Percentiles rank a stretch among this genome's conserved stretches.
phyloP scores from a whole-genome alignment of 2,888 invertebrate genomes.

The Alsophila aescularia region DNA sequence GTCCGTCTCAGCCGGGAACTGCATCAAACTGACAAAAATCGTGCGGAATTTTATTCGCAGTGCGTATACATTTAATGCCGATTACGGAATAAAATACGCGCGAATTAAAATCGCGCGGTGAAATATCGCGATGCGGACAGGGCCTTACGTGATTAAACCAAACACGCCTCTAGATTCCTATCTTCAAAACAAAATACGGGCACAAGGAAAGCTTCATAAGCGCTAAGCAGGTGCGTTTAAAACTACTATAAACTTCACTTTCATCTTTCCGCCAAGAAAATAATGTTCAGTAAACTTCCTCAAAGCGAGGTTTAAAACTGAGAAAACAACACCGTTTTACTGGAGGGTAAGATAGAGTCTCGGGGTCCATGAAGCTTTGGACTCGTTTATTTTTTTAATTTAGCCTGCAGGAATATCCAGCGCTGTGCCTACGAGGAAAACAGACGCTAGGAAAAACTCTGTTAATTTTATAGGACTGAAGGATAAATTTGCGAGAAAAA shows the following conservation, averaged over 20 bases:
- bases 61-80: no score
- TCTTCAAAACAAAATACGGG: slow-evolving; percentile 1
- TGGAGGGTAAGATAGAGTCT: slow-evolving; percentile 19
- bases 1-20: no score
- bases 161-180: not conserved
- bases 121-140: no score
- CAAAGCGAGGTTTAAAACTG: slow-evolving; percentile 17
- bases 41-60: no score
- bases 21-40: no score
- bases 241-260: slow-evolving; percentile 25
- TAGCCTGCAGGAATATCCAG: slow-evolving; percentile 9
- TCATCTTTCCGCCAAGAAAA: slow-evolving; percentile 24
- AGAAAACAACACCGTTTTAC: slow-evolving; percentile 13
- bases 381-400: slow-evolving; percentile 24
- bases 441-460: slow-evolving; percentile 7
- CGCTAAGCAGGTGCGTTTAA: slow-evolving; percentile 21
- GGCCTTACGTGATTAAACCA: not conserved
- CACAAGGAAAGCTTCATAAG: slow-evolving; percentile 12
- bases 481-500: no score
- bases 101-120: no score
- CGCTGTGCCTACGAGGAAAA: slow-evolving; percentile 13
- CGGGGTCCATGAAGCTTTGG: slow-evolving; percentile 2
- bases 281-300: slow-evolving; percentile 22
- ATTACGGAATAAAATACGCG: no score
- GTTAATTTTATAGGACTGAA: no score